Base-by-base conservation (phyloP, 2,797 vertebrate genomes). In the Sciurus vulgaris region DNA sequence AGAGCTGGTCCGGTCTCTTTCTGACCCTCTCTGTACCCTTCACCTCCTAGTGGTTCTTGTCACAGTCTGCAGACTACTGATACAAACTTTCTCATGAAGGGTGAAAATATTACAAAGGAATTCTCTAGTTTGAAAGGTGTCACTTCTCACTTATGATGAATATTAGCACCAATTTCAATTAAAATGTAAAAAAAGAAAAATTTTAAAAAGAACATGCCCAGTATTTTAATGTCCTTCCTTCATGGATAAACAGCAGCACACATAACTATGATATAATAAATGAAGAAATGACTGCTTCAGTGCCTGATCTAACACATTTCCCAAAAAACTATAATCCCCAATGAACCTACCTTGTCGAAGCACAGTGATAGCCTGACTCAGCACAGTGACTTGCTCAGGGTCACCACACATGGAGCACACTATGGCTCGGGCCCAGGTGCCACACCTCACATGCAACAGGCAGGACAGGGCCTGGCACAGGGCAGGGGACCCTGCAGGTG, bases 51-150 rank as follows among this genome's bases (percentile, higher is more conserved):
- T 3, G 8, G 22, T 8, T 7, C 54, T 7, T 28, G 35, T 54
- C 5, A 69, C 13, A 70, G 44, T 33, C 84, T 41, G 28, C 59
- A 82, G 54, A 33, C 26, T 69, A 93, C 63, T 44, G 10, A 51
- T 33, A 33, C 15, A 70, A 82, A 59, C 20, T 59, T 79, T 91
- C 73, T 54, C 72, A 20, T 69, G 44, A 84, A 86, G 33, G 4
- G 59, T 54, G 91, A 91, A 72, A 44, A 89, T 44, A 56, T 79
- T 18, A 78, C 20, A 83, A 67, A 84, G 56, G 12, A 63, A 78
- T 74, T 44, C 22, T 91, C 22, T 77, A 77, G 18, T 93, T 79
- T 87, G n/a, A 67, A 92, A 92, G 87, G 59, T 61, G 47, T 44
- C 72, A 47, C 47, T 74, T 87, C 59, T 56, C n/a, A 81, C 12